Base-by-base conservation (phyloP, 2,797 vertebrate genomes). In the Florisuga fusca region DNA sequence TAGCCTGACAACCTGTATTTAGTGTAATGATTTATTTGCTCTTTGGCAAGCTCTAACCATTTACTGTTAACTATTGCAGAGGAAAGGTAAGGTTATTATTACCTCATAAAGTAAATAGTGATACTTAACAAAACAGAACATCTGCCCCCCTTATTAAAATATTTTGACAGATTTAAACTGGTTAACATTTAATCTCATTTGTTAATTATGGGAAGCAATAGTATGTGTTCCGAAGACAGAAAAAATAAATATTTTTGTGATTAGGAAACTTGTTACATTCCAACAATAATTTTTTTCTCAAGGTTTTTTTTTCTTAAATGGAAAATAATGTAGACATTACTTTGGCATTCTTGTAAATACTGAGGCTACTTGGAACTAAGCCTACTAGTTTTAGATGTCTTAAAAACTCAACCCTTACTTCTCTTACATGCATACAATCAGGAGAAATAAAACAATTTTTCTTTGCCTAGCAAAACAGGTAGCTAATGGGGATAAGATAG, bases 1-100 rank as follows among this genome's bases (percentile, higher is more conserved):
- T 86, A 96, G 74, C 94, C 95, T 97, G 97, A 97, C 97, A 98
- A 93, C 96, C 97, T 97, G 82, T 97, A 98, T 97, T 98, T 98
- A 98, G 96, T 94, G 62, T 98, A 97, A 97, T 97, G 97, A 97
- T 97, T 97, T 98, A 97, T 98, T 98, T 98, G 97, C 97, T 97
- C 97, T 97, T 97, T 91, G 77, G 97, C 95, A 97, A 96, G 97
- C 96, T 95, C 96, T 95, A 97, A 96, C 95, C 97, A 97, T 98
- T 97, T 97, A 96, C 96, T 38, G 71, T 96, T 96, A 98, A 96
- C 97, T 97, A 93, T 97, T 94, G 96, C 97, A 97, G 96, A 98
- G 95, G 97, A 98, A 98, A 98, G 98, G 97, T 97, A 96, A 97
- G 97, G 96, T 98, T 97, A 95, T 95, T 84, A 94, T 95, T 76